Evolutionary conservation across 2,113 vertebrate species (phyloP), one percentile per base, ranked within the genome.

Genomic region (Anolis carolinensis): DNA sequence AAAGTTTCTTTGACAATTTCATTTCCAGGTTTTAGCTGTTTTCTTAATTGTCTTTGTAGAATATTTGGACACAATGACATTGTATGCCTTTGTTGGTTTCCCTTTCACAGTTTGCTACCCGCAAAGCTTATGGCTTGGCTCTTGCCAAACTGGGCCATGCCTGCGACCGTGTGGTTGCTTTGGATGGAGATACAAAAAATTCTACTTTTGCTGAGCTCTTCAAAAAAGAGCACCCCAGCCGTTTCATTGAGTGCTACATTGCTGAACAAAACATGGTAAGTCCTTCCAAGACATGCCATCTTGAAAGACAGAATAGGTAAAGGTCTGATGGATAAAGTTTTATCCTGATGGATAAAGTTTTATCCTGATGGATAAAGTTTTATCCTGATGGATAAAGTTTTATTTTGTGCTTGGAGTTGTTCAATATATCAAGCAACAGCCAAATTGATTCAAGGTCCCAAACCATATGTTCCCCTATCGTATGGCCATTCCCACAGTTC

Each of bases 251-350:
- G 91, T 99, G 98, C 93, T 99, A 97, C 96, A 97, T 99, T 16
- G 97, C 98, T 32, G 98, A 99, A 90, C 98, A 99, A 94, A 99
- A 99, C 95, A 98, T 99, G 98, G 98, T 99, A 96, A 77, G 86
- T 90, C 48, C 3, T 68, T 34, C 32, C 27, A 0, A 8, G 44
- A 72, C 68, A 55, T 30, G 30, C n/a, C 52, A 1, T 68, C 0
- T 34, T 75, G 27, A 5, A 13, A 70, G 73, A 20, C 75, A 82
- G 21, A 63, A 48, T 30, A 73, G 11, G 36, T 75, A 72, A 10
- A 76, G 16, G 32, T 3, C 21, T 0, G 30, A 72, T 5, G 21
- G 30, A 36, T 44, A 50, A 76, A 76, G 27, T 76, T 5, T 23
- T 75, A 39, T 4, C 34, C 25, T 39, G 30, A 72, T 4, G 21